These are phyloP conservation scores for Morone saxatilis DNA, from an alignment of 2,113 vertebrate species.

Conservation along the genomic window DNA sequence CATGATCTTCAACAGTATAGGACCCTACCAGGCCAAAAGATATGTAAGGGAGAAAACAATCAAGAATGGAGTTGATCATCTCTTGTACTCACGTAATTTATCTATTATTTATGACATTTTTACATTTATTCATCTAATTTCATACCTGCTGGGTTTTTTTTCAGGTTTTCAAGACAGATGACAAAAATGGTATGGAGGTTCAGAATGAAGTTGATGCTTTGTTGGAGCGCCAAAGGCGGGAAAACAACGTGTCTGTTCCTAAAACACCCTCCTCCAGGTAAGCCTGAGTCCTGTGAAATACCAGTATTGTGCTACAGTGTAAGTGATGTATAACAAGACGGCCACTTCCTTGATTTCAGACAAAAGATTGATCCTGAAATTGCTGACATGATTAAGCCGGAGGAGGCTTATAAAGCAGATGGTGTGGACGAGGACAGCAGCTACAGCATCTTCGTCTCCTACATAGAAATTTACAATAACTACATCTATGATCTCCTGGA, in stretches of 20 bases:
- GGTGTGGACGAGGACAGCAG: conserved; percentile 94
- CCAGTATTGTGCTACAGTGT: neutral
- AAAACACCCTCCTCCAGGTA: conserved; percentile 90
- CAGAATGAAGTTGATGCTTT: conserved; percentile 94
- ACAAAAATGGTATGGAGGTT: conserved; percentile 95
- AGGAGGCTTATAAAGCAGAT: conserved; percentile 87
- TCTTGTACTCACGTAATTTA: neutral
- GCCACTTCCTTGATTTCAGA: conserved; percentile 75
- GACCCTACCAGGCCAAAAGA: conserved; percentile 93
- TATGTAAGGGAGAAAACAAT: conserved; percentile 84
- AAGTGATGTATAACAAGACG: neutral
- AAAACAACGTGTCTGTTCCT: conserved; percentile 80
- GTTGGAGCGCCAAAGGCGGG: conserved; percentile 93
- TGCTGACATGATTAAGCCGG: conserved; percentile 91
- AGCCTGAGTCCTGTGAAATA: conserved; percentile 26
- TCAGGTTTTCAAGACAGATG: conserved; percentile 96
- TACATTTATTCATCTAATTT: neutral
- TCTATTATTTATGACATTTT: neutral
- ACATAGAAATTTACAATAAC: conserved; percentile 98
- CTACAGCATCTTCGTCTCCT: conserved; percentile 95
- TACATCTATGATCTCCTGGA: conserved; percentile 98
- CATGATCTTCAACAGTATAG: conserved; percentile 97
- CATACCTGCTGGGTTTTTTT: no score
- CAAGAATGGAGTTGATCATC: neutral
- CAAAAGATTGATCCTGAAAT: conserved; percentile 92